phyloP scores from a whole-genome alignment of 2,113 vertebrate species.

The Malurus alboscapulatus region DNA sequence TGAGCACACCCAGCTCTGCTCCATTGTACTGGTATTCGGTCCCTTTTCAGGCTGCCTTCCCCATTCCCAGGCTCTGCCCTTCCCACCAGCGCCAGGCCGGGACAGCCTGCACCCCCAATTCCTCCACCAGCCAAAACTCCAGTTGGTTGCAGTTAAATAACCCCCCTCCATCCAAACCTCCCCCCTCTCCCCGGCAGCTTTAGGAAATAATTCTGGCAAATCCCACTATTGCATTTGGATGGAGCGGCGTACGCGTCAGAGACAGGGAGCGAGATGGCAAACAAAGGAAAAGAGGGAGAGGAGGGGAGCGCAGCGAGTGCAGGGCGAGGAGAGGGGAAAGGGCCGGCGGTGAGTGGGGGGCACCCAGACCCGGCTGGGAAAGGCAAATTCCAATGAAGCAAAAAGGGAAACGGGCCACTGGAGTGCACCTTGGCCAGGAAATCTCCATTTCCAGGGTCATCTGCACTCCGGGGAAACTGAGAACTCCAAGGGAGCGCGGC shows the following conservation, averaged over 20 bases:
- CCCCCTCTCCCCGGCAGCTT: conserved; percentile 34
- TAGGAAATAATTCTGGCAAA: conserved; percentile 73
- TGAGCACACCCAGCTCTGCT: neutral
- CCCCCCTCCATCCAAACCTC: neutral
- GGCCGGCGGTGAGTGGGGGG: neutral
- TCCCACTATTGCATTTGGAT: conserved; percentile 68
- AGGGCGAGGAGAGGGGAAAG: conserved; percentile 33
- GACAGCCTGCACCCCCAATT: conserved; percentile 49
- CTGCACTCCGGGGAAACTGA: conserved; percentile 12
- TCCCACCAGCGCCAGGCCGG: neutral
- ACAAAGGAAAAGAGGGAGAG: conserved; percentile 67
- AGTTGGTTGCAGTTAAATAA: conserved; percentile 52
- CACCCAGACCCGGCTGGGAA: neutral
- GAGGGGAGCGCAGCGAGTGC: neutral
- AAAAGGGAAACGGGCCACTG: conserved; percentile 9
- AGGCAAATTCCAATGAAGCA: conserved; percentile 31
- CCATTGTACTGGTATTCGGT: conserved; percentile 41
- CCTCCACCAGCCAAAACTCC: conserved; percentile 43
- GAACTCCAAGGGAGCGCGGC: conserved; percentile 25
- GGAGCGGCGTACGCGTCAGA: conserved; percentile 59
- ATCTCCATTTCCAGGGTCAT: conserved; percentile 45
- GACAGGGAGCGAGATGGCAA: conserved; percentile 66
- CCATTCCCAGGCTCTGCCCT: conserved; percentile 53
- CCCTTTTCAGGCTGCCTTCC: neutral
- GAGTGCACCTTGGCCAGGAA: conserved; percentile 32